Evolutionary conservation across 37 sponge, comb jelly and placozoan genomes (phyloP).

Genomic region (Oopsacas minuta): DNA sequence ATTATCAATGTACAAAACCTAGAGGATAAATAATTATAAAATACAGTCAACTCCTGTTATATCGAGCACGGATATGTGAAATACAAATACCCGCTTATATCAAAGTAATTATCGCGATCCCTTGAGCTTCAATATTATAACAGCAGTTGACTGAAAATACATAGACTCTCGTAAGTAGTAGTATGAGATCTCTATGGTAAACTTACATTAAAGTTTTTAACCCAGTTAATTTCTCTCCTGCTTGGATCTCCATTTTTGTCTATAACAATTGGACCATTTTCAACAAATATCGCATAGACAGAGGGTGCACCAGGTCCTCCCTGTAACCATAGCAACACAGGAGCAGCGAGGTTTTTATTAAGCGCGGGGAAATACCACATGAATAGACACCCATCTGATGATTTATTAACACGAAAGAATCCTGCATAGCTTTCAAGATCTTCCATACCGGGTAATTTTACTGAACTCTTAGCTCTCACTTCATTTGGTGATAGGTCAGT

Average conservation of each 20-base stretch:
- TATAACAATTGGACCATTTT: constrained; percentile 64
- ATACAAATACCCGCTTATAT: no score
- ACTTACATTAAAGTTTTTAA: neutral
- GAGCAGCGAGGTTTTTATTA: constrained; percentile 37
- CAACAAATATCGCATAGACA: constrained; percentile 67
- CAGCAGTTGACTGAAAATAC: no score
- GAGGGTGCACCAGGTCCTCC: constrained; percentile 87
- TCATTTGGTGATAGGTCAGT: neutral
- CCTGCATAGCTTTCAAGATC: constrained; percentile 25
- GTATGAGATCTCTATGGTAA: neutral
- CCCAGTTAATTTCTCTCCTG: neutral
- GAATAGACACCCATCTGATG: constrained; percentile 56
- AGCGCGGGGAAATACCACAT: constrained; percentile 84
- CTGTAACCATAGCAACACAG: constrained; percentile 76
- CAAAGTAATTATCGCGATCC: no score
- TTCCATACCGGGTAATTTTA: neutral
- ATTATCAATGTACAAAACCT: constrained; percentile 76
- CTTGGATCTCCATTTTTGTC: constrained; percentile 26
- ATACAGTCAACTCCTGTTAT: no score
- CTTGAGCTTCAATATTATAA: no score
- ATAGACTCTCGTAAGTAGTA: no score
- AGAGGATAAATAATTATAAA: no score
- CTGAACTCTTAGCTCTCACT: neutral
- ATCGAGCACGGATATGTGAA: no score
- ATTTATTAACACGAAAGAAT: constrained; percentile 59